Conservation (phyloP, 2,113 vertebrate species). For the Lophius piscatorius region DNA sequence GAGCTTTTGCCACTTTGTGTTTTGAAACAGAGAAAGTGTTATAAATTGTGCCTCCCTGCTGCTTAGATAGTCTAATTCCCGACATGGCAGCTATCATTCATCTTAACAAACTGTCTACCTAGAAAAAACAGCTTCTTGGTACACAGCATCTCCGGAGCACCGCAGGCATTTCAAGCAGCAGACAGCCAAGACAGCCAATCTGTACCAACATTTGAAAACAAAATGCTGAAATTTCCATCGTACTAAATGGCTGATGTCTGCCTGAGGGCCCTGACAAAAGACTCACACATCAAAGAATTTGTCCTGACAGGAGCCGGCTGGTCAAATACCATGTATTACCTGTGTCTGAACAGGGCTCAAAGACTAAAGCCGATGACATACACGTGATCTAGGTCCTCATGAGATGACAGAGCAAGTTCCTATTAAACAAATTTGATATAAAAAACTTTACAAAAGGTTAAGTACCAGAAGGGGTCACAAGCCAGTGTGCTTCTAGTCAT, state of each 20-base stretch:
- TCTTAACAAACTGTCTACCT: slow-evolving; percentile 51
- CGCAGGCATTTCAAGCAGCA: slow-evolving; percentile 27
- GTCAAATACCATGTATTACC: not conserved
- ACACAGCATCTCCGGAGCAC: slow-evolving; percentile 24
- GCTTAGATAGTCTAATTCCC: slow-evolving; percentile 39
- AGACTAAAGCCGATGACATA: no score
- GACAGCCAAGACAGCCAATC: slow-evolving; percentile 45
- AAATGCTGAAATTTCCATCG: slow-evolving; percentile 10
- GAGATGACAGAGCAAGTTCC: no score
- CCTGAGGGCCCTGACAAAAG: slow-evolving; percentile 19
- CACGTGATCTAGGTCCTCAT: no score
- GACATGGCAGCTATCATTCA: slow-evolving; percentile 42
- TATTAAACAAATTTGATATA: no score
- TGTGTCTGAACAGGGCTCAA: not conserved
- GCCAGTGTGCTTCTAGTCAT: no score
- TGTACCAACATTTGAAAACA: slow-evolving; percentile 17
- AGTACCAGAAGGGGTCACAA: no score
- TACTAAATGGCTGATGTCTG: slow-evolving; percentile 39
- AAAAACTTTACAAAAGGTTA: no score
- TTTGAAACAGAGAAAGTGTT: slow-evolving; percentile 6
- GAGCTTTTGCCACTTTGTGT: slow-evolving; percentile 13
- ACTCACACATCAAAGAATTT: slow-evolving; percentile 1
- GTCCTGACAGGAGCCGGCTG: not conserved
- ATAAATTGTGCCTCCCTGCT: slow-evolving; percentile 23
- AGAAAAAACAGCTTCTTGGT: slow-evolving; percentile 37